phyloP scores from a whole-genome alignment of 2,888 invertebrate species.

The Mythimna lalbum region DNA sequence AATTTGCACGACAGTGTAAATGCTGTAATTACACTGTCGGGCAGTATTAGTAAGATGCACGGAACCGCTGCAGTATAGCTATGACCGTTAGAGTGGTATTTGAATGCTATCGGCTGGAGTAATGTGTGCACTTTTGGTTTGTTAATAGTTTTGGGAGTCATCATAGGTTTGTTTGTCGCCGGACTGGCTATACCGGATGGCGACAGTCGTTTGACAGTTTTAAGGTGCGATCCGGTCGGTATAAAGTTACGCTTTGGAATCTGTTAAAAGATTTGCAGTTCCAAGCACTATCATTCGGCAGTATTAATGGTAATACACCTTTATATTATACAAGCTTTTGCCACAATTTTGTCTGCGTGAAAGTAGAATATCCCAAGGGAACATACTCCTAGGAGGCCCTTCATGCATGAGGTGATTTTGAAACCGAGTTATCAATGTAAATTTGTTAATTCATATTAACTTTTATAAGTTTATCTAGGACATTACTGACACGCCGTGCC shows the following conservation, averaged over 20 bases:
- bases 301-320: too few species aligned
- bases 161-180: constrained; percentile 56
- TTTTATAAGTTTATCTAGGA: too few species aligned
- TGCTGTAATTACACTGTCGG: constrained; percentile 62
- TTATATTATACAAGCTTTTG: too few species aligned
- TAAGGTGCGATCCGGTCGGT: background rate
- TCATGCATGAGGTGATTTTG: too few species aligned
- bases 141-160: constrained; percentile 49
- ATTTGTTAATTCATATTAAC: too few species aligned
- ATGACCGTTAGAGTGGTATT: constrained; percentile 45
- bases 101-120: constrained; percentile 39
- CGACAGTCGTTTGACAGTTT: constrained; percentile 21
- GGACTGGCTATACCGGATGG: constrained; percentile 30
- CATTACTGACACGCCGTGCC: too few species aligned
- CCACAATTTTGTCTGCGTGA: too few species aligned
- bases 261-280: constrained; percentile 2
- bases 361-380: too few species aligned
- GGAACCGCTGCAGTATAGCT: constrained; percentile 43
- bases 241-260: constrained; percentile 9
- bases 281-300: background rate
- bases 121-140: constrained; percentile 56
- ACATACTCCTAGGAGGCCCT: too few species aligned
- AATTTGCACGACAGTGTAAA: constrained; percentile 66
- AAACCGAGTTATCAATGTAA: too few species aligned
- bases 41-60: constrained; percentile 61